Percentiles rank a stretch among this genome's conserved stretches.
These are phyloP conservation scores for Argyresthia goedartella DNA, from an alignment of 2,888 invertebrate species.

Conservation along the genomic window DNA sequence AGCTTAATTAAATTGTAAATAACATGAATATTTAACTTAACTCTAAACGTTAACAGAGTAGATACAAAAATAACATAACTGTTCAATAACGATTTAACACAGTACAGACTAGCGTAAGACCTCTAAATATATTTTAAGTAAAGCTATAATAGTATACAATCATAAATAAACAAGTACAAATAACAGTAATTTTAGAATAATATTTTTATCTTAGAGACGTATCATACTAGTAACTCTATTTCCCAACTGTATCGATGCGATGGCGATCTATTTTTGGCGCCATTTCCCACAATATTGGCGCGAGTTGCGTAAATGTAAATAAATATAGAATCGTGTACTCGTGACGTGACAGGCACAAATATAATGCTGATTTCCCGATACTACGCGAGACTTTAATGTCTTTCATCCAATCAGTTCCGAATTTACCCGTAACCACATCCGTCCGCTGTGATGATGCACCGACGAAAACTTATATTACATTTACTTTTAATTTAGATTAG, in stretches of 20 bases:
- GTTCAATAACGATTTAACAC: not conserved
- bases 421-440: not conserved
- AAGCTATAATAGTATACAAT: conserved; percentile 7
- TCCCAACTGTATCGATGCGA: conserved; percentile 24
- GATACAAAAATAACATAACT: conserved; percentile 1
- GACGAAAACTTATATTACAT: not conserved
- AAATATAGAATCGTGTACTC: not conserved
- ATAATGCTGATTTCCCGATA: conserved; percentile 1
- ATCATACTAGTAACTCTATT: conserved; percentile 15
- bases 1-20: not conserved
- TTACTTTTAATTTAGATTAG: conserved; percentile 1
- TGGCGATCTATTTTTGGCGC: conserved; percentile 27
- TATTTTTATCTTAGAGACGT: not conserved
- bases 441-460: not conserved
- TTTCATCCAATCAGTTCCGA: not conserved
- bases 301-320: conserved; percentile 14
- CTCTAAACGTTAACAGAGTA: conserved; percentile 5
- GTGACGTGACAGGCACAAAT: not conserved
- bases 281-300: conserved; percentile 19
- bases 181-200: not conserved
- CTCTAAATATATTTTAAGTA: not conserved
- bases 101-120: conserved; percentile 5
- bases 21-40: not conserved
- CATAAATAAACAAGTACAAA: conserved; percentile 5
- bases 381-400: not conserved